These are phyloP conservation scores for Bombylius discolor DNA, from an alignment of 2,888 invertebrate genomes.

Conservation along the genomic window DNA sequence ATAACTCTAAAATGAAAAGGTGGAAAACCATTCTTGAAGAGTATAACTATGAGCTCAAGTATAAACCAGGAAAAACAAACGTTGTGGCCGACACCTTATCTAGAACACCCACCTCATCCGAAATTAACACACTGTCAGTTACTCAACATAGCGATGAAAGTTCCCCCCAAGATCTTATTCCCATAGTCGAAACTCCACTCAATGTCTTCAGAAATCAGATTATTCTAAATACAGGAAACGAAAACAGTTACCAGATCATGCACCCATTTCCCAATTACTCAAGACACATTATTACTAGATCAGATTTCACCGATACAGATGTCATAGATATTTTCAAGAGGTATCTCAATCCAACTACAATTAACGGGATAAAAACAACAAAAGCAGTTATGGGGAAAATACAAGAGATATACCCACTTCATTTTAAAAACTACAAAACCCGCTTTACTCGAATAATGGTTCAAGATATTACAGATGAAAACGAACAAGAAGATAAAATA, in stretches of 20 bases:
- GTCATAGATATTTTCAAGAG: not conserved
- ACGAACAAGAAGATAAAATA: too few species aligned
- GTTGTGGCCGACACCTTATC: conserved; percentile 10
- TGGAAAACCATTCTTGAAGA: conserved; percentile 12
- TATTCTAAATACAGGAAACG: conserved; percentile 1
- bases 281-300: conserved; percentile 1
- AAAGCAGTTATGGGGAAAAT: too few species aligned
- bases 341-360: not conserved
- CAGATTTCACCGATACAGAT: not conserved
- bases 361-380: too few species aligned
- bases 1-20: conserved; percentile 11
- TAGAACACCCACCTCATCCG: not conserved
- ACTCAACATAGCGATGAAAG: conserved; percentile 6
- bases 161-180: conserved; percentile 5
- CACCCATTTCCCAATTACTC: not conserved
- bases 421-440: too few species aligned
- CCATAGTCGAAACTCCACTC: conserved; percentile 4
- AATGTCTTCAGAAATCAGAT: conserved; percentile 13
- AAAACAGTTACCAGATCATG: conserved; percentile 1
- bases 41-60: conserved; percentile 8
- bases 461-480: too few species aligned
- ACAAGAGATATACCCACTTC: too few species aligned
- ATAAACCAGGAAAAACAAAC: conserved; percentile 10
- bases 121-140: not conserved
- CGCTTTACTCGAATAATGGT: too few species aligned